Conservation (phyloP, 1,140 invertebrate genomes). For the Ylistrum balloti region DNA sequence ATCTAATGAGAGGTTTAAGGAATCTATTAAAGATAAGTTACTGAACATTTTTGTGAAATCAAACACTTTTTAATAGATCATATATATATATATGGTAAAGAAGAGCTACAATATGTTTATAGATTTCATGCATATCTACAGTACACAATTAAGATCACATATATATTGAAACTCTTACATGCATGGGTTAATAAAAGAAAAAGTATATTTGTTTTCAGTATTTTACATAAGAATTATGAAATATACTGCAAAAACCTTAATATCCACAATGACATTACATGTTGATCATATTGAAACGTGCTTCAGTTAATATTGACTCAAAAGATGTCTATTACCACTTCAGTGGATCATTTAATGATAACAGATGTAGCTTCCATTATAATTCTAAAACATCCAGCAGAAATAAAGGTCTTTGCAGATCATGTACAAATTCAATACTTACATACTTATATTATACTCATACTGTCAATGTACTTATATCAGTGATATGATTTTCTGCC, state of each 20-base stretch:
- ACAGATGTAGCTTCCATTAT: no score
- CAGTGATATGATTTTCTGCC: not conserved
- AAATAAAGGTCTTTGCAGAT: conserved; percentile 2
- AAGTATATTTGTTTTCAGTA: not conserved
- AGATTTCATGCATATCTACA: not conserved
- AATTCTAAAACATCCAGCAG: no score
- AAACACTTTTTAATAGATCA: no score
- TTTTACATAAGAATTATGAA: not conserved
- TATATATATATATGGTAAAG: no score
- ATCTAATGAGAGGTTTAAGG: no score
- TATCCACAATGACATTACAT: not conserved
- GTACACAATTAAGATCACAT: not conserved
- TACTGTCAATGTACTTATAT: not conserved
- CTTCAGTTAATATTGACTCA: no score
- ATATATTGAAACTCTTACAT: not conserved
- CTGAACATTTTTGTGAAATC: no score
- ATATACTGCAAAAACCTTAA: not conserved
- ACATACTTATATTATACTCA: not conserved
- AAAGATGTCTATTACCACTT: no score
- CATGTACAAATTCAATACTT: not conserved
- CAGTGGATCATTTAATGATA: no score
- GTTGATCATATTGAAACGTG: no score
- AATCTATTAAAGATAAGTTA: no score
- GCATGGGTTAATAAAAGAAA: not conserved
- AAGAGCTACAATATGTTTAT: not conserved